Base-by-base conservation (phyloP, 2,797 vertebrate genomes). In the Pseudochirops corinnae region DNA sequence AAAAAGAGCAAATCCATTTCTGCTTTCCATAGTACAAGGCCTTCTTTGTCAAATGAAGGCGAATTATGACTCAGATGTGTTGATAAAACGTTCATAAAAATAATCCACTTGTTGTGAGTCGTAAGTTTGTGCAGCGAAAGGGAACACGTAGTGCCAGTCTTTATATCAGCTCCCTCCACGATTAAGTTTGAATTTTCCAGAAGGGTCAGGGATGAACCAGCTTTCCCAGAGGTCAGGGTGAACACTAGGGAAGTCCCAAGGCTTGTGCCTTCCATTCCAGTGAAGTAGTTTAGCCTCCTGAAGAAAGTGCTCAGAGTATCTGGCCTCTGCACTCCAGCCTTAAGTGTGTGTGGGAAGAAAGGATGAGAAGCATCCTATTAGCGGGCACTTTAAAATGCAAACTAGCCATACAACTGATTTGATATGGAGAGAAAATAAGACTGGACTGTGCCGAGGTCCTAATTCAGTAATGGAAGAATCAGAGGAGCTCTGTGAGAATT, bases 211-310 rank as follows among this genome's bases (percentile, higher is more conserved):
- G 96, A 99, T 98, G 98, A 99, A 99, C 99, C 99, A 99, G 97
- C 98, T 99, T 98, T 99, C 99, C 99, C 99, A 99, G 58, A 99
- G 98, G 62, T 99, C 99, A 3, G 98, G 97, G 98, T 99, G 99
- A 91, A 99, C 99, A 1, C 99, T 99, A 1, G 99, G 99, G 62
- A 99, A 99, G 56, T 98, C 99, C 99, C 99, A 99, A 0, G 99
- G 99, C 94, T 99, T 99, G 56, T 99, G 99, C n/a, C 99, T 99
- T 93, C 99, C 99, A 2, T 99, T 99, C 99, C 99, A 99, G 96
- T 99, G 99, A 97, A 99, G 99, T 96, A 99, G 98, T 29, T 98
- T 99, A 0, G 99, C 99, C 94, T 99, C 99, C 97, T 99, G 99
- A 50, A 99, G 99, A 98, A 99, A 98, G 93, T 98, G 99, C 56